Percentiles rank a stretch among this genome's conserved stretches.
Evolutionary conservation across 2,888 invertebrate genomes (phyloP).

Genomic region (Eucriotettix oculatus): DNA sequence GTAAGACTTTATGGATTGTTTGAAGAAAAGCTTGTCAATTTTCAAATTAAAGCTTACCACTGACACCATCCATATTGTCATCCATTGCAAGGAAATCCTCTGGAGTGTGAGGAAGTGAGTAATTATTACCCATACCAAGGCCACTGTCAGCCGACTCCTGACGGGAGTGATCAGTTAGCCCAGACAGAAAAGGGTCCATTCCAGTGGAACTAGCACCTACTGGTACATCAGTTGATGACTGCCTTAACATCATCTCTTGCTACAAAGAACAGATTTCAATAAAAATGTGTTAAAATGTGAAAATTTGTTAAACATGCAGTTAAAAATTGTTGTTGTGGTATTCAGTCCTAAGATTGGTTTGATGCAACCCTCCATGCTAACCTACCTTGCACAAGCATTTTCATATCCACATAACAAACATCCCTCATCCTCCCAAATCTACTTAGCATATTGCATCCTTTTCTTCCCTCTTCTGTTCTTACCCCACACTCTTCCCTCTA

Average conservation of each 20-base stretch:
- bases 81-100: conserved; percentile 86
- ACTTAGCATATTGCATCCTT: too few species aligned
- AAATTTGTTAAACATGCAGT: too few species aligned
- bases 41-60: conserved; percentile 30
- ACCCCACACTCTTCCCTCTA: too few species aligned
- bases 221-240: conserved; percentile 41
- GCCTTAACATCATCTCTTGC: conserved; percentile 57
- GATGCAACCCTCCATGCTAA: too few species aligned
- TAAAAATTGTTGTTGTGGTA: not conserved
- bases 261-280: conserved; percentile 17
- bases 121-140: conserved; percentile 71
- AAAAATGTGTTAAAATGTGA: too few species aligned
- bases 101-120: conserved; percentile 81
- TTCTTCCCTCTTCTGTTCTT: too few species aligned
- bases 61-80: conserved; percentile 78
- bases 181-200: conserved; percentile 65
- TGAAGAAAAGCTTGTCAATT: not conserved
- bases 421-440: too few species aligned
- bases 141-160: conserved; percentile 94
- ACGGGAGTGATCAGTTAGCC: conserved; percentile 72
- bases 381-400: too few species aligned
- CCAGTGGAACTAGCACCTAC: conserved; percentile 13
- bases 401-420: too few species aligned
- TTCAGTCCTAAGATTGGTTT: too few species aligned
- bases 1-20: not conserved